Conservation (phyloP, 2,113 vertebrate genomes). For the Alethe diademata region DNA sequence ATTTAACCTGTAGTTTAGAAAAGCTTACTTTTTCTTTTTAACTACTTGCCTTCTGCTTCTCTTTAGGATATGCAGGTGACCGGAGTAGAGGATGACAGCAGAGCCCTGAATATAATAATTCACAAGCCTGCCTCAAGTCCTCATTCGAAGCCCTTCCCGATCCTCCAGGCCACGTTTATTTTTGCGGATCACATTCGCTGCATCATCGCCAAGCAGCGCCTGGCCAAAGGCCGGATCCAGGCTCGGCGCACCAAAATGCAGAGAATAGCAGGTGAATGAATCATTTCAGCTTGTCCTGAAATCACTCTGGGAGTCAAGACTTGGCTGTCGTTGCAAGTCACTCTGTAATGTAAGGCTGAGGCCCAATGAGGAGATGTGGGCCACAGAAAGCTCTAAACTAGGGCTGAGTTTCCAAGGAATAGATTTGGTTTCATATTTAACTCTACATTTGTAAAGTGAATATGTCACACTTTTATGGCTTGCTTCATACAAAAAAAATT, state of each 20-base stretch:
- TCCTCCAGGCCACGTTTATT: slow-evolving; percentile 96
- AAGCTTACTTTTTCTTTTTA: neutral
- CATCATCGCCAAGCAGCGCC: slow-evolving; percentile 96
- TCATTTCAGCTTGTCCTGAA: neutral
- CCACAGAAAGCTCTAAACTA: neutral
- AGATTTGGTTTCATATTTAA: neutral
- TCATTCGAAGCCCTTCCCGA: slow-evolving; percentile 94
- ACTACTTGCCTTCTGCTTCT: neutral
- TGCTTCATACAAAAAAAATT: neutral
- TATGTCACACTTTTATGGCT: neutral
- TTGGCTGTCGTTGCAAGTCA: neutral
- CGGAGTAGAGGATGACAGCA: slow-evolving; percentile 94
- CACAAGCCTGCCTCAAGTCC: slow-evolving; percentile 96
- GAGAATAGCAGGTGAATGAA: slow-evolving; percentile 86
- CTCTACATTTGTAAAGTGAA: neutral
- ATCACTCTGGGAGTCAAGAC: neutral
- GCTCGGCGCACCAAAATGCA: slow-evolving; percentile 98
- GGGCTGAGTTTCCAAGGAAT: neutral
- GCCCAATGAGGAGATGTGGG: neutral
- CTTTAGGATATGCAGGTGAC: slow-evolving; percentile 97
- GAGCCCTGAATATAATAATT: slow-evolving; percentile 92
- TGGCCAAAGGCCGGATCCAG: slow-evolving; percentile 96
- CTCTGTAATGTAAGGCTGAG: neutral
- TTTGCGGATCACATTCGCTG: slow-evolving; percentile 98
- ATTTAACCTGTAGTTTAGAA: neutral